phyloP scores from a whole-genome alignment of 2,797 vertebrate species.

The Orientallactaga sibirica region DNA sequence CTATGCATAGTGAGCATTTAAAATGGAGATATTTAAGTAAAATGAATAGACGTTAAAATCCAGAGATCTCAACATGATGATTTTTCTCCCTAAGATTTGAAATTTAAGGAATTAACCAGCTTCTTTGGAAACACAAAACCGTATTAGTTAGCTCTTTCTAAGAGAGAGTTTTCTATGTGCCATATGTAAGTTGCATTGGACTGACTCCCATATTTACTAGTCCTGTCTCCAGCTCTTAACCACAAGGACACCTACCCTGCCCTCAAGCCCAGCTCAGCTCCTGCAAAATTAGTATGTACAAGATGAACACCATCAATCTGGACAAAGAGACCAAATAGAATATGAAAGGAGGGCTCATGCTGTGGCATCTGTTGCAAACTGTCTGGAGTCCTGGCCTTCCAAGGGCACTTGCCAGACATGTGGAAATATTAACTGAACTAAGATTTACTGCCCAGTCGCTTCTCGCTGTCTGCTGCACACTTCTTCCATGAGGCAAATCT shows the following conservation, averaged over 20 bases:
- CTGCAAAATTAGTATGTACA: constrained; percentile 53
- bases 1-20: neutral
- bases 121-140: neutral
- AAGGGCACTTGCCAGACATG: constrained; percentile 66
- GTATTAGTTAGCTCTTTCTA: neutral
- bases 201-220: neutral
- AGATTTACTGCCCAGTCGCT: constrained; percentile 47
- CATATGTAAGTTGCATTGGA: neutral
- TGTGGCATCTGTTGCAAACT: constrained; percentile 60
- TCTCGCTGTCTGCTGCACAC: constrained; percentile 16
- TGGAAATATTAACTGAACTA: constrained; percentile 66
- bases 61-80: neutral
- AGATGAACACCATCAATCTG: neutral
- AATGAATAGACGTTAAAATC: constrained; percentile 26
- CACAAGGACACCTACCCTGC: neutral
- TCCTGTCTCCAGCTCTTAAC: neutral
- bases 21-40: neutral
- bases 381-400: constrained; percentile 53
- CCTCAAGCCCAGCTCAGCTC: constrained; percentile 31
- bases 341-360: constrained; percentile 49
- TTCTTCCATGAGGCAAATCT: constrained; percentile 69
- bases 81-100: neutral
- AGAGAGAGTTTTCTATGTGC: neutral
- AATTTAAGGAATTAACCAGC: constrained; percentile 3
- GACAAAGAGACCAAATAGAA: constrained; percentile 3